Evolutionary conservation across 2,113 vertebrate species (phyloP).

Genomic region (Dendropsophus ebraccatus): DNA sequence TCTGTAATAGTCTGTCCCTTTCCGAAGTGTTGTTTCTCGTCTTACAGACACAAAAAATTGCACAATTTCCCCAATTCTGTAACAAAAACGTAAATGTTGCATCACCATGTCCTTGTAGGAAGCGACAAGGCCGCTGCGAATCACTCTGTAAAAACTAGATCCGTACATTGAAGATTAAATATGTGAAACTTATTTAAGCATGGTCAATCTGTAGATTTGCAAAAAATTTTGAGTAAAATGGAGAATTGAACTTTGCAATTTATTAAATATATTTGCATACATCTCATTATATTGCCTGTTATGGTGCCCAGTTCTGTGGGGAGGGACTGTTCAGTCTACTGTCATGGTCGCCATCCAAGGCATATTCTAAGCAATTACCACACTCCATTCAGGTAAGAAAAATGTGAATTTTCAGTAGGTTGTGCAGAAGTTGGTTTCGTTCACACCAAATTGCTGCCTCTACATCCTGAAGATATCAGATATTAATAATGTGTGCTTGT

Average conservation of each 20-base stretch:
- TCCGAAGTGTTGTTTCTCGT: neutral
- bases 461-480: neutral
- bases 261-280: neutral
- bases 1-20: neutral
- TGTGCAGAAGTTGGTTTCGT: neutral
- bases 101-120: neutral
- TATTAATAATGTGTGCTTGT: neutral
- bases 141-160: neutral
- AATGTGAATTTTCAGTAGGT: neutral
- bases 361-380: neutral
- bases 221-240: conserved; percentile 4
- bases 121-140: neutral
- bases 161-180: neutral
- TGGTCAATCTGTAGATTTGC: neutral
- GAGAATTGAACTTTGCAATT: neutral
- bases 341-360: neutral
- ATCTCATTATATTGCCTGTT: neutral
- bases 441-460: neutral
- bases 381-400: conserved; percentile 17
- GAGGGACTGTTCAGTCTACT: neutral
- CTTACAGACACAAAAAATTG: neutral
- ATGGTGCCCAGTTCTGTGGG: neutral
- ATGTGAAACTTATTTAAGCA: neutral
- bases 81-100: neutral
- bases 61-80: neutral